Base-by-base conservation (phyloP, 2,888 invertebrate genomes). In the Drosophila robusta region DNA sequence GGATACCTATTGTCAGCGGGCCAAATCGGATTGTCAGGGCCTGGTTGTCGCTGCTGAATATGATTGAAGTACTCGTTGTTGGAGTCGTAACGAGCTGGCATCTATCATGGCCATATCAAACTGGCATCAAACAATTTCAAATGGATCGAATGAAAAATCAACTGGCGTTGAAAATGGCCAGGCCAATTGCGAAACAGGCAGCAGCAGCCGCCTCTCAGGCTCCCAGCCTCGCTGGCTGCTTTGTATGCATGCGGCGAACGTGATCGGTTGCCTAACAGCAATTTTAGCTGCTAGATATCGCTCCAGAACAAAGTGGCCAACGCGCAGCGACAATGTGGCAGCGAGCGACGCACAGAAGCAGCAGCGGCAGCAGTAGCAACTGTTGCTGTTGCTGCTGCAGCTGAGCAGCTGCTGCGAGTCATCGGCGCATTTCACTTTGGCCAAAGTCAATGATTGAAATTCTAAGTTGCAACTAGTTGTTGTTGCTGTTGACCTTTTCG, bases 111-210 rank as follows among this genome's bases (percentile, higher is more conserved):
- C 74, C 85, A 85, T 89, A 85, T 85, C 85, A 76, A 88, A 76
- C 88, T 65, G 86, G 72, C 85, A 85, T 82, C 85, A 85, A 85
- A 85, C 86, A 85, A 85, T 85, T 88, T 85, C 88, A 89, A 85
- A 85, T 89, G 89, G 83, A 84, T 84, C 83, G 83, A 82, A 89
- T 85, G 89, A 86, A 86, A 85, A 89, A 85, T 89, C 88, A 89
- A 81, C 84, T 79, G 75, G 87, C 89, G 78, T 78, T 81, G 75
- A 72, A 81, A 81, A 82, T 71, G 71, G 73, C 76, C 64, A 65
- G 69, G 85, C 81, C 83, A 84, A 89, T 89, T 84, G 89, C 67
- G 65, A 47, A 55, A 51, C 57, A 45, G 54, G 49, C 50, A 56
- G 24, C 65, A 52, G 39, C 44, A 50, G 36, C 65, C 38, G 29